phyloP scores from a whole-genome alignment of 2,888 invertebrate genomes.

The Artemia sinica region DNA sequence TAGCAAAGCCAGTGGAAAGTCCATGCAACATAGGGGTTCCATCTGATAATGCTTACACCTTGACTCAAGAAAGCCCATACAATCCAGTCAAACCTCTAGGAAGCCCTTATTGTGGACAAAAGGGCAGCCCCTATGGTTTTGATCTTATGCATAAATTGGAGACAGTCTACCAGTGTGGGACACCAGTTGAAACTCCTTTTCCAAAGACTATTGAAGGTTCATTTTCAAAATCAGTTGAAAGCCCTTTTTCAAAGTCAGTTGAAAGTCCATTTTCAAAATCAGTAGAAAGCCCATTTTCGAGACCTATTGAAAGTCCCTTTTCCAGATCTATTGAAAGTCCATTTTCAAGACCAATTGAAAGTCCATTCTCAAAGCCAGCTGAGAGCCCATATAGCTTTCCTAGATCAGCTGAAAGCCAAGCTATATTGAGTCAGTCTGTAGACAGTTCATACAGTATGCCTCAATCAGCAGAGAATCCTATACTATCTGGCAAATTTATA shows the following conservation, averaged over 20 bases:
- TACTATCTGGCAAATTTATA: not conserved
- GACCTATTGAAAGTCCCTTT: not conserved
- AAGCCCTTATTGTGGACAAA: constrained; percentile 1
- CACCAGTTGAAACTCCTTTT: not conserved
- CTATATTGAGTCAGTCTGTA: not conserved
- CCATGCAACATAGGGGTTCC: too few species aligned
- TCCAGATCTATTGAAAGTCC: not conserved
- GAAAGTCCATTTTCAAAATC: constrained; percentile 3
- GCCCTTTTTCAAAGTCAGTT: not conserved
- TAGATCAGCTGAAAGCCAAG: constrained; percentile 3
- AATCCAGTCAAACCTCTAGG: not conserved
- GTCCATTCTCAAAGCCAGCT: constrained; percentile 3
- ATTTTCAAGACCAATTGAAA: constrained; percentile 1
- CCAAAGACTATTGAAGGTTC: not conserved
- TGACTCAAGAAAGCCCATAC: not conserved
- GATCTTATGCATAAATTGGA: not conserved
- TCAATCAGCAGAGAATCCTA: not conserved
- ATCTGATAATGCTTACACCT: too few species aligned
- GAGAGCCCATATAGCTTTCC: constrained; percentile 5
- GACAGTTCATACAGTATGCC: constrained; percentile 4
- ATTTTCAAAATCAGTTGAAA: not conserved
- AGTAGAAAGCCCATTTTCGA: constrained; percentile 3
- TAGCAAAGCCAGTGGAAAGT: not conserved
- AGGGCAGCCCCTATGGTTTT: not conserved
- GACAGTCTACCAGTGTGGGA: not conserved